phyloP scores from a whole-genome alignment of 2,888 invertebrate species.

The Tachystola acroxantha region DNA sequence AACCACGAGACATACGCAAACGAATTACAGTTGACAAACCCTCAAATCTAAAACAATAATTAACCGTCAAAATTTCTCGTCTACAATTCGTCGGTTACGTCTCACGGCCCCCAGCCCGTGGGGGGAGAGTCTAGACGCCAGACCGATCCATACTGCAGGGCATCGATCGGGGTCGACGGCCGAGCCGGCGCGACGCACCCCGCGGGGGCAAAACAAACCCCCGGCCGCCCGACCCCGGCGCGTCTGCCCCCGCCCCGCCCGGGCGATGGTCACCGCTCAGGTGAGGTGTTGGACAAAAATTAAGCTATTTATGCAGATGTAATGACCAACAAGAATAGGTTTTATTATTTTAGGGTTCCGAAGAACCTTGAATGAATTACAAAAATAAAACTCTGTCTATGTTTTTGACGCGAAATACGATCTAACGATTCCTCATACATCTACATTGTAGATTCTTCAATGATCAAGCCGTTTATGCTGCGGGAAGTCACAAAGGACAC shows the following conservation, averaged over 20 bases:
- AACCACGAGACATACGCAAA: too few relatives aligned
- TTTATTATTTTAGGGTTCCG: not conserved
- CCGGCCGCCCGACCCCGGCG: conserved; percentile 17
- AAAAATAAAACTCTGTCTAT: too few relatives aligned
- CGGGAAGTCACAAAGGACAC: too few relatives aligned
- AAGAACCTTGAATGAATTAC: not conserved
- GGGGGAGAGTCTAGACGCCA: conserved; percentile 64
- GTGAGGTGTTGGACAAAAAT: conserved; percentile 27
- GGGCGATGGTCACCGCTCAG: conserved; percentile 52
- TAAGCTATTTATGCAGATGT: conserved; percentile 29
- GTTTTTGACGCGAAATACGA: too few relatives aligned
- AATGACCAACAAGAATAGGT: not conserved
- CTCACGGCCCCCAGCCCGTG: conserved; percentile 23
- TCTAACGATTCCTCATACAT: too few relatives aligned
- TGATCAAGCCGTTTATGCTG: too few relatives aligned
- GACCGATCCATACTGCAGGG: conserved; percentile 72
- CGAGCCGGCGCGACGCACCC: conserved; percentile 37
- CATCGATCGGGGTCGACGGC: conserved; percentile 61
- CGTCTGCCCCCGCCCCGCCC: too few relatives aligned
- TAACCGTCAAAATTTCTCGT: conserved; percentile 50
- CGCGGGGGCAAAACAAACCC: conserved; percentile 55
- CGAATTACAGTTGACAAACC: not conserved
- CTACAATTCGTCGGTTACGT: conserved; percentile 38
- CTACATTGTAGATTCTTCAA: too few relatives aligned
- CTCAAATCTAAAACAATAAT: conserved; percentile 44